These are phyloP conservation scores for Latrodectus geometricus DNA, from an alignment of 1,140 invertebrate species.

Conservation along the genomic window DNA sequence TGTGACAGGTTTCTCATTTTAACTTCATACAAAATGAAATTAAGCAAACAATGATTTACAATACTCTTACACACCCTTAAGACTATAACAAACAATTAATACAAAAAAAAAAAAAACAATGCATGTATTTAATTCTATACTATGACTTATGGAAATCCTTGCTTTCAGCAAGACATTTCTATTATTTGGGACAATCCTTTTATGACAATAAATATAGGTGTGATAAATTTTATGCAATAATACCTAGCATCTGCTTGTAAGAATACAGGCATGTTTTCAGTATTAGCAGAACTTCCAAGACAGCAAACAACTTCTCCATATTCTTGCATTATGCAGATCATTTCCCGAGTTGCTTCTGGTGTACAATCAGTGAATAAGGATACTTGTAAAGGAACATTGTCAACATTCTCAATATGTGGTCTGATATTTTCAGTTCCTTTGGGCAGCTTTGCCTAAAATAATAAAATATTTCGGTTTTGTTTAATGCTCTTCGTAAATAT, in stretches of 20 bases:
- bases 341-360: constrained; percentile 84
- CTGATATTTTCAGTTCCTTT: constrained; percentile 96
- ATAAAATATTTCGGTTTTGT: background rate
- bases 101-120: too few species aligned
- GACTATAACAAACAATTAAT: too few species aligned
- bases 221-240: background rate
- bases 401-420: constrained; percentile 93
- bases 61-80: too few species aligned
- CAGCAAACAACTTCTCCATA: constrained; percentile 94
- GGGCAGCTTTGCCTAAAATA: constrained; percentile 86
- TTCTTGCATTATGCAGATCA: constrained; percentile 96
- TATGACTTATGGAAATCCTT: too few species aligned
- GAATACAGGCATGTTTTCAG: constrained; percentile 90
- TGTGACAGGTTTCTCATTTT: too few species aligned
- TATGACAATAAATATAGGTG: too few species aligned
- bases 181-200: too few species aligned
- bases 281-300: constrained; percentile 86
- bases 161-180: too few species aligned
- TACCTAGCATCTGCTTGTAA: constrained; percentile 93
- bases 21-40: too few species aligned
- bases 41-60: too few species aligned
- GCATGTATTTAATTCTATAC: too few species aligned
- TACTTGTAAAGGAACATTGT: constrained; percentile 96
- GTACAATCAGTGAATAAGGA: constrained; percentile 98
- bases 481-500: background rate